Evolutionary conservation across 2,888 invertebrate genomes (phyloP), one percentile per base, ranked within the genome.

Genomic region (Cantharis lateralis): DNA sequence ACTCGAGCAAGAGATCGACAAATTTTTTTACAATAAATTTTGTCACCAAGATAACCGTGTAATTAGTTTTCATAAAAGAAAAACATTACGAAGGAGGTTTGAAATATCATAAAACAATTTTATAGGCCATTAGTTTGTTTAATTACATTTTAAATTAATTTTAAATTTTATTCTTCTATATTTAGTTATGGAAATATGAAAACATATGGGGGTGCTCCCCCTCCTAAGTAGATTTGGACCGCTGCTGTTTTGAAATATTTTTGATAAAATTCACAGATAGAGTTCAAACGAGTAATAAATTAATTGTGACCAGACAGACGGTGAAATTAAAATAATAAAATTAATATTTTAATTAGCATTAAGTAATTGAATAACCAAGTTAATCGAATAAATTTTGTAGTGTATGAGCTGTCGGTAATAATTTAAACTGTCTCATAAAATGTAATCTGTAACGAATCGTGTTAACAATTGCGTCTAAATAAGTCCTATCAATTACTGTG

Each of bases 401-500:
- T 15, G 20, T 16, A 20, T 20, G 16, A 15, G 64, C n/a, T 66
- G 13, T 66, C 64, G 16, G 24, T 66, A 66, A 66, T 16, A 66
- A 66, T 66, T 66, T 66, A 66, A 66, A 24, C 64, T 66, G 64
- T 66, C 64, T 66, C 64, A 66, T 66, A 66, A 66, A 66, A 20
- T 66, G 15, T n/a, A 66, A 66, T 66, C 64, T 66, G 64, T 66
- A 66, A 66, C 64, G 64, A 66, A 68, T 68, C 28, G 28, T 68
- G 68, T 68, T 68, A 32, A 32, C 68, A 68, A 68, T 15, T 68
- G 62, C 70, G 62, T 71, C 68, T 68, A 71, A 74, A 74, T 72
- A 72, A 75, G 74, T 75, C 75, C 70, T 78, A 78, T 78, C 80
- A 80, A 79, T 80, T 78, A 74, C 69, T 70, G 63, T 80, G 71